Conservation (phyloP, 2,797 vertebrate species). For the Sebastes matsubarae region DNA sequence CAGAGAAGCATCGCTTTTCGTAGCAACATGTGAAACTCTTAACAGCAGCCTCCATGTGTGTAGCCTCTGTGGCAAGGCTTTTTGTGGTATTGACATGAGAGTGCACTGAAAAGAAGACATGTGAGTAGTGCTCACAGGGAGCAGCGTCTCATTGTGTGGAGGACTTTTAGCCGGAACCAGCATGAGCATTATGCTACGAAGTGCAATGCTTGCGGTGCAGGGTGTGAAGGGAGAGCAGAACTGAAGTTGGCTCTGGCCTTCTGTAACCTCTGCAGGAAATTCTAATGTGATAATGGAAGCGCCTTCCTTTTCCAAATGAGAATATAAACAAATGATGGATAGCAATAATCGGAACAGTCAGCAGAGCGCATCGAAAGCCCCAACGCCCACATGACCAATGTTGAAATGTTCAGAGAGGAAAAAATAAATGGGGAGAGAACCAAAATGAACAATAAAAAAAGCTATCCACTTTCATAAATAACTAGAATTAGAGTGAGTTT, state of each 20-base stretch:
- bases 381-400: conserved; percentile 49
- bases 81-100: conserved; percentile 20
- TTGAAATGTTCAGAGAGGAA: conserved; percentile 42
- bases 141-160: conserved; percentile 6
- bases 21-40: neutral
- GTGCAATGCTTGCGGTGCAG: neutral
- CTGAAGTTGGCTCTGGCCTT: conserved; percentile 47
- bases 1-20: neutral
- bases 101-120: conserved; percentile 15
- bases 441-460: conserved; percentile 46
- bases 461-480: conserved; percentile 29
- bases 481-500: neutral
- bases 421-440: conserved; percentile 40
- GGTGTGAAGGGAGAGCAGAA: neutral
- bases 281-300: conserved; percentile 63
- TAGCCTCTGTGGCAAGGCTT: neutral
- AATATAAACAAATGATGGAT: conserved; percentile 82
- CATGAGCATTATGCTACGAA: neutral
- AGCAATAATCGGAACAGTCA: conserved; percentile 75
- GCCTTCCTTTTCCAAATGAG: conserved; percentile 64
- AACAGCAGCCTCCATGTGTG: neutral
- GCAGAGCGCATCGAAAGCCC: conserved; percentile 59
- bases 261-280: conserved; percentile 61
- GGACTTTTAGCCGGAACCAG: neutral
- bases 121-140: conserved; percentile 13